These are phyloP conservation scores for Danionella cerebrum DNA, from an alignment of 2,113 vertebrate genomes.

Conservation along the genomic window DNA sequence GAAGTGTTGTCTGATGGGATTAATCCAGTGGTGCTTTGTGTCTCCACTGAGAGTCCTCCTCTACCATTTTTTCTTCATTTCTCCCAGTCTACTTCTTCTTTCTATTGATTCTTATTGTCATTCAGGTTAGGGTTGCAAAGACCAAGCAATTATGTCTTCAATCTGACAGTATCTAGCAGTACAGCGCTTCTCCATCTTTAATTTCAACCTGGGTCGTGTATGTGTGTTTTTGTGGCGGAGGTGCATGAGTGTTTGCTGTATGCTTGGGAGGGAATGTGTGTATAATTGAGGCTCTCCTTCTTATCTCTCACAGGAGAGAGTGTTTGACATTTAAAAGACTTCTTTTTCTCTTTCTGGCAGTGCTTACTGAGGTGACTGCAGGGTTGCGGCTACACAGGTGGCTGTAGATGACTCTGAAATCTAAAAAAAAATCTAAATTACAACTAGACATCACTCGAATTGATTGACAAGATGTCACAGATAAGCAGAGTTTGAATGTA, in stretches of 20 bases:
- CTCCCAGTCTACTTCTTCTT: background rate
- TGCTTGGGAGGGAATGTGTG: slow-evolving; percentile 15
- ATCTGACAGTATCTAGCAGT: slow-evolving; percentile 36
- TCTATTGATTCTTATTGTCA: slow-evolving; percentile 32
- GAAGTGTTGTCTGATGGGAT: slow-evolving; percentile 55
- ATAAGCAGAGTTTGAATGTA: no score
- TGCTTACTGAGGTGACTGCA: background rate
- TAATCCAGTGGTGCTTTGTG: slow-evolving; percentile 55
- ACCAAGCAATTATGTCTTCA: slow-evolving; percentile 34
- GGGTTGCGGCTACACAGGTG: background rate
- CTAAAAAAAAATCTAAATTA: background rate
- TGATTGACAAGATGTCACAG: background rate
- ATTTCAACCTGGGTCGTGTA: slow-evolving; percentile 9
- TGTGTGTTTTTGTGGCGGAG: slow-evolving; percentile 5
- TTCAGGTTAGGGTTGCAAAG: slow-evolving; percentile 26
- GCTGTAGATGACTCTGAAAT: background rate
- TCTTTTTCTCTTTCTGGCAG: slow-evolving; percentile 15
- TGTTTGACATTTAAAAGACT: slow-evolving; percentile 56
- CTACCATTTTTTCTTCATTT: background rate
- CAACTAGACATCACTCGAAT: background rate
- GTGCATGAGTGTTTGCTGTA: background rate
- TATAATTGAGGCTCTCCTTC: slow-evolving; percentile 39
- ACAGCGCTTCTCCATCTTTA: slow-evolving; percentile 26
- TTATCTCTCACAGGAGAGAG: slow-evolving; percentile 50
- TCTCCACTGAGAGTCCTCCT: slow-evolving; percentile 4